Evolutionary conservation across 2,888 invertebrate species (phyloP).

Genomic region (Nasonovia ribisnigri): DNA sequence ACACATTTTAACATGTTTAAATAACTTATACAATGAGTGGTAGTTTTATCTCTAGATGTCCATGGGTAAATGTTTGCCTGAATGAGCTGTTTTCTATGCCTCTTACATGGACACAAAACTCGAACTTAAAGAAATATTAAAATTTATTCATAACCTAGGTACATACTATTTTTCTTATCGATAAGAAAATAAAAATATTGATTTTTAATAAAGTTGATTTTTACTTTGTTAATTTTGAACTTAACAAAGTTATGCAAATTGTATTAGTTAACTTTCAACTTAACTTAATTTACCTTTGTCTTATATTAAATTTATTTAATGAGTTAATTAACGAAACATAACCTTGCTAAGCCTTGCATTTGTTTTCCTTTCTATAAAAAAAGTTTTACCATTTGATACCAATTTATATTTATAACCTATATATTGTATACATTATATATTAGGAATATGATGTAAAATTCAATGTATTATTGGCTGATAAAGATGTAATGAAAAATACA

Average conservation of each 20-base stretch:
- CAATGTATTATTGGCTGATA: constrained; percentile 77
- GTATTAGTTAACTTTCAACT: neutral
- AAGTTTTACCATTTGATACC: neutral
- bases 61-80: no score
- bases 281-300: neutral
- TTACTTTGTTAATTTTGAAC: neutral
- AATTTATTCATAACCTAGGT: neutral
- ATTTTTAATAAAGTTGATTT: neutral
- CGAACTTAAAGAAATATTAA: neutral
- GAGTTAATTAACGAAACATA: neutral
- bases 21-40: no score
- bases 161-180: neutral
- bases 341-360: neutral
- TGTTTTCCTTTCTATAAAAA: neutral
- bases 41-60: no score
- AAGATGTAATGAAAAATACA: constrained; percentile 78
- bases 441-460: constrained; percentile 73
- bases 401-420: neutral
- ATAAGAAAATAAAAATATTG: neutral
- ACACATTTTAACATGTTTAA: no score
- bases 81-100: no score
- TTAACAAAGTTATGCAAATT: neutral
- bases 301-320: neutral
- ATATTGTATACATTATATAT: neutral
- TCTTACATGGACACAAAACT: neutral